phyloP scores from a whole-genome alignment of 2,888 invertebrate genomes.

The Rhingia campestris region DNA sequence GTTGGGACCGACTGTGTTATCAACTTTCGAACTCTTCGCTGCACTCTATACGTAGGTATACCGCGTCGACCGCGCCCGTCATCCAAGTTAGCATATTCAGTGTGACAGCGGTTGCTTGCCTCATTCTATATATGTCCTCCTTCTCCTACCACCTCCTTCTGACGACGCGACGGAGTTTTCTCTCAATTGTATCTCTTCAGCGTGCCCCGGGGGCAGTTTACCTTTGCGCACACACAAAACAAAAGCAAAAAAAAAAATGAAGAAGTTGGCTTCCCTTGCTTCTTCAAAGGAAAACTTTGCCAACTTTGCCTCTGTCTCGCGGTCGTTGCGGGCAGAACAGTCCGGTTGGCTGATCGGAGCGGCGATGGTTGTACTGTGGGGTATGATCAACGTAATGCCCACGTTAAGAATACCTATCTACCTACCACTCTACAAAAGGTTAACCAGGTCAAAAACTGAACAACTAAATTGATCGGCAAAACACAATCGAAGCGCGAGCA shows the following conservation, averaged over 20 bases:
- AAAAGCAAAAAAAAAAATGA: slow-evolving; percentile 21
- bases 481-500: slow-evolving; percentile 77
- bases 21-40: slow-evolving; percentile 71
- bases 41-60: slow-evolving; percentile 17
- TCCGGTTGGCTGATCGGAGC: slow-evolving; percentile 74
- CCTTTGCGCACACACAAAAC: slow-evolving; percentile 14
- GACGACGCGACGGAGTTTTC: slow-evolving; percentile 36
- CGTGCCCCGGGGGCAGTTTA: slow-evolving; percentile 71
- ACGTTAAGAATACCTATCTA: slow-evolving; percentile 69
- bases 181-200: slow-evolving; percentile 59
- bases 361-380: slow-evolving; percentile 66
- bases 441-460: slow-evolving; percentile 82
- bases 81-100: slow-evolving; percentile 75
- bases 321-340: slow-evolving; percentile 29
- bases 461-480: slow-evolving; percentile 81
- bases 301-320: slow-evolving; percentile 54
- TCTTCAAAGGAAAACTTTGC: slow-evolving; percentile 51
- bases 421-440: slow-evolving; percentile 76
- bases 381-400: slow-evolving; percentile 70
- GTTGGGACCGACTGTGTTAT: slow-evolving; percentile 69
- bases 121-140: slow-evolving; percentile 16
- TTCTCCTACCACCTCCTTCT: slow-evolving; percentile 74
- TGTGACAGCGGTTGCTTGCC: slow-evolving; percentile 75
- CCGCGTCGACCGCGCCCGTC: slow-evolving; percentile 58
- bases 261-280: slow-evolving; percentile 68